Evolutionary conservation across 2,113 vertebrate genomes (phyloP).

Genomic region (Garra rufa): DNA sequence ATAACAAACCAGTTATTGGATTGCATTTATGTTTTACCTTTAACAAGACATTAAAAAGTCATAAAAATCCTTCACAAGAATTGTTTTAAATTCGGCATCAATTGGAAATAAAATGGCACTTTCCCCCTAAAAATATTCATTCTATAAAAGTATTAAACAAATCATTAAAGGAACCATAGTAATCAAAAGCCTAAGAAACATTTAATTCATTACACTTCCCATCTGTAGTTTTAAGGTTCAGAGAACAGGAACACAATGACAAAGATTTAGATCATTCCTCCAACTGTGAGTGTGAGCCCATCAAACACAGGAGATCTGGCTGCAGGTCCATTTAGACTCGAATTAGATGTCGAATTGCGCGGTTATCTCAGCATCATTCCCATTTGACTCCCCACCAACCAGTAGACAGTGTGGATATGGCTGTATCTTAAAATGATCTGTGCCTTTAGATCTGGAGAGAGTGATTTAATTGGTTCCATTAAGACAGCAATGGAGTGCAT

Average conservation of each 20-base stretch:
- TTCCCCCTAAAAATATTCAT: neutral
- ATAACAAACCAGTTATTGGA: neutral
- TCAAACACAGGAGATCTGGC: conserved; percentile 22
- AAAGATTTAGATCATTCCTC: neutral
- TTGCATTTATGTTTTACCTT: neutral
- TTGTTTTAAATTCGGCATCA: neutral
- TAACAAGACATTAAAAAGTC: no score
- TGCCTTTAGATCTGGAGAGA: conserved; percentile 32
- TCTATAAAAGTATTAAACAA: neutral
- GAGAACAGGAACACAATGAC: neutral
- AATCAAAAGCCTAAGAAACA: neutral
- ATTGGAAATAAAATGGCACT: neutral
- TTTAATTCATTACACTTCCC: neutral
- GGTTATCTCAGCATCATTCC: neutral
- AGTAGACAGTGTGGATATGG: conserved; percentile 20
- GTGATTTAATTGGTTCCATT: conserved; percentile 37
- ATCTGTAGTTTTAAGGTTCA: conserved; percentile 18
- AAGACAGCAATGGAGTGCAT: conserved; percentile 24
- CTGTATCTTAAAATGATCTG: conserved; percentile 33
- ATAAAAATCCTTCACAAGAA: neutral
- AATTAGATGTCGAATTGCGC: conserved; percentile 15
- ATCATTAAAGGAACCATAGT: neutral
- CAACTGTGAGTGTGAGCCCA: neutral
- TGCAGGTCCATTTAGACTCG: conserved; percentile 27
- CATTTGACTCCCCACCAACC: conserved; percentile 21